Evolutionary conservation across 2,888 invertebrate genomes (phyloP).

Genomic region (Amphipyra berbera): DNA sequence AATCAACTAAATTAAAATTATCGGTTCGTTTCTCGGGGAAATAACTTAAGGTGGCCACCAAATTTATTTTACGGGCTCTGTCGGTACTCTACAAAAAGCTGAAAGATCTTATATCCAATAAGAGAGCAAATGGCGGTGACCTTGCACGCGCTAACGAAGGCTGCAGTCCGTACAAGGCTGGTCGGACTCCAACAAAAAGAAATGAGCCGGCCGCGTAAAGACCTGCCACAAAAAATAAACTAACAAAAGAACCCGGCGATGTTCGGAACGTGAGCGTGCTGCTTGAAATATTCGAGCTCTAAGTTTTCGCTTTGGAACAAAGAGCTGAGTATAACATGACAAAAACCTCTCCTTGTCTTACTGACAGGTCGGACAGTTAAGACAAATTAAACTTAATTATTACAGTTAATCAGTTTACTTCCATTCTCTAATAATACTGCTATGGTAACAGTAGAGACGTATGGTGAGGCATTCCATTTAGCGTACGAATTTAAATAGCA

Average conservation of each 20-base stretch:
- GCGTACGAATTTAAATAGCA: no score
- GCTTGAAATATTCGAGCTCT: slow-evolving; percentile 67
- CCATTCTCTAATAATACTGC: background rate
- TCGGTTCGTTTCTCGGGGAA: slow-evolving; percentile 25
- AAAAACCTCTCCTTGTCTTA: slow-evolving; percentile 39
- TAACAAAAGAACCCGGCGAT: slow-evolving; percentile 74
- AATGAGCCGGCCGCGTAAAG: slow-evolving; percentile 78
- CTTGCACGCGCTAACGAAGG: slow-evolving; percentile 88
- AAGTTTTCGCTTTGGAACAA: slow-evolving; percentile 60
- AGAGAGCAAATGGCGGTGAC: slow-evolving; percentile 77
- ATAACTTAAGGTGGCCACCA: slow-evolving; percentile 6
- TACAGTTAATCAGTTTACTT: slow-evolving; percentile 37
- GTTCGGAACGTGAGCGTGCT: slow-evolving; percentile 75
- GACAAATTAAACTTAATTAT: slow-evolving; percentile 45
- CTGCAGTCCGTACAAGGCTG: slow-evolving; percentile 81
- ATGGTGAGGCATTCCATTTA: no score
- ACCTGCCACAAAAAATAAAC: slow-evolving; percentile 86
- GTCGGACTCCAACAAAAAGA: slow-evolving; percentile 73
- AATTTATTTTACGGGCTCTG: slow-evolving; percentile 14
- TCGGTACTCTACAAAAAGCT: slow-evolving; percentile 55
- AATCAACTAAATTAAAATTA: slow-evolving; percentile 46
- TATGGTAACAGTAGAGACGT: background rate
- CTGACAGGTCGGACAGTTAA: slow-evolving; percentile 43
- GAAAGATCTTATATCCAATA: slow-evolving; percentile 58
- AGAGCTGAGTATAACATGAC: slow-evolving; percentile 46